Conservation (phyloP, 2,888 invertebrate species). For the Brachypterus glaber region DNA sequence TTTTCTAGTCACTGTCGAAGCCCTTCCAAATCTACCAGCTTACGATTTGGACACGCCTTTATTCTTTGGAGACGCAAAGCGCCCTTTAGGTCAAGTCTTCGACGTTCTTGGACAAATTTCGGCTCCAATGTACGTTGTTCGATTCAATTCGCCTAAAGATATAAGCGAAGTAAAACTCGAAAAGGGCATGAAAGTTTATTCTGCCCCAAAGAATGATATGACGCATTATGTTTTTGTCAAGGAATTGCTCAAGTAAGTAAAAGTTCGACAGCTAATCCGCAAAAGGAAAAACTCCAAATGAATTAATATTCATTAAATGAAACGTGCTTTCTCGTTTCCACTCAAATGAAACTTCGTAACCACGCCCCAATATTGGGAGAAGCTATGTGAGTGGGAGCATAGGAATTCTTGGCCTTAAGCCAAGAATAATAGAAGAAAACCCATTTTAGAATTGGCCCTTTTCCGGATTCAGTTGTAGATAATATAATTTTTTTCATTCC, state of each 20-base stretch:
- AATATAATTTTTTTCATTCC: too few species aligned
- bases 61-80: slow-evolving; percentile 49
- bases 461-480: too few species aligned
- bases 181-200: slow-evolving; percentile 66
- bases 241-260: slow-evolving; percentile 60
- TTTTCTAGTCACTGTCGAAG: slow-evolving; percentile 63
- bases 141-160: slow-evolving; percentile 75
- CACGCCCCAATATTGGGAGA: too few species aligned
- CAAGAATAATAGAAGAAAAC: too few species aligned
- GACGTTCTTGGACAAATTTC: slow-evolving; percentile 86
- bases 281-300: too few species aligned
- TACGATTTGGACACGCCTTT: slow-evolving; percentile 80
- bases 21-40: slow-evolving; percentile 62
- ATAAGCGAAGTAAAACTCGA: slow-evolving; percentile 57
- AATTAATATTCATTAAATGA: too few species aligned
- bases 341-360: too few species aligned
- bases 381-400: too few species aligned
- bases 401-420: too few species aligned
- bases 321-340: too few species aligned
- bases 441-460: too few species aligned
- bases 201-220: slow-evolving; percentile 68
- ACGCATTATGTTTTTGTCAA: slow-evolving; percentile 67
- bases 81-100: slow-evolving; percentile 70
- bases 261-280: slow-evolving; percentile 3
- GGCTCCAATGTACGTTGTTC: slow-evolving; percentile 80